Evolutionary conservation across 2,888 invertebrate species (phyloP), one percentile per base, ranked within the genome.

Genomic region (Drosophila eohydei): DNA sequence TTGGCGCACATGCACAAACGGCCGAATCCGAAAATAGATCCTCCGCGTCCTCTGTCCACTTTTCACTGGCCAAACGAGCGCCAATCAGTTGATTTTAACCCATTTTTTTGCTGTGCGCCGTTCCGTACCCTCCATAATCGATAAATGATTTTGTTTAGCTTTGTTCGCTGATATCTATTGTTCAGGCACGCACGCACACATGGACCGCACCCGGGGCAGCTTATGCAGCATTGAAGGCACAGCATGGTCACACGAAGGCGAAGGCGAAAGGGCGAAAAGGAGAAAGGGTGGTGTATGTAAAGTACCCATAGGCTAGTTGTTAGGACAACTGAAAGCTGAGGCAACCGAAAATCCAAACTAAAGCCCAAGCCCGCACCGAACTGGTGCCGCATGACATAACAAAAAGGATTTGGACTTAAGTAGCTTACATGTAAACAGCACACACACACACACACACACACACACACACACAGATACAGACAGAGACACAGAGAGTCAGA

Each of bases 91-190:
- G 57, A 63, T 55, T 76, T 26, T 57, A 54, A 50, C 64, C 65
- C 41, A 48, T 36, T 50, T 40, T 21, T 26, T n/a, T 52, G 56
- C 46, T 54, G 26, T 5, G 8, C 21, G 36, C 14, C 51, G 51
- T 26, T 52, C 9, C 36, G 14, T 26, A 21, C 44, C 65, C 52
- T 40, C 57, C 80, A 67, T 82, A 87, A 83, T 83, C 83, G 83
- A 83, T 83, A 84, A 78, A 83, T 87, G 83, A 83, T 83, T 87
- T 82, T 84, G 88, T 80, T 84, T 82, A 78, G 82, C 71, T 75
- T 71, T 70, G 72, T 80, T 56, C 77, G 67, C 56, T 58, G 56
- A 64, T 70, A 69, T 71, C 70, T 54, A 64, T 75, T 65, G 50
- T 70, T 57, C 38, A 44, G 60, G 62, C 59, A 30, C 30, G 41